Conservation (phyloP, 2,888 invertebrate species). For the Schrankia costaestrigalis region DNA sequence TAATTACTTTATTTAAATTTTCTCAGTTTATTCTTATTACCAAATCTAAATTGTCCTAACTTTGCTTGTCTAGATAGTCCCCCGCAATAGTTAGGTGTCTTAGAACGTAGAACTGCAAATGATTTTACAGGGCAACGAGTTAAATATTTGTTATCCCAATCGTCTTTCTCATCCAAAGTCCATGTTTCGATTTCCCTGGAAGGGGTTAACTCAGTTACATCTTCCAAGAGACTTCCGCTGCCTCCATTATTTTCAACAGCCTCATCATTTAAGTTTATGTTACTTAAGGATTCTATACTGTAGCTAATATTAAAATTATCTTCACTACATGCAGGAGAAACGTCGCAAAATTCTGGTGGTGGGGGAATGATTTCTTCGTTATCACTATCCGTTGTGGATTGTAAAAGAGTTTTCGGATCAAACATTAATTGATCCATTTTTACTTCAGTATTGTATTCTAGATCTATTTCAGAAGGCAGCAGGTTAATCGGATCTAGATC, state of each 20-base stretch:
- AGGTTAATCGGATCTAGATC: conserved; percentile 16
- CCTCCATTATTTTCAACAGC: no score
- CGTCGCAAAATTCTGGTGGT: conserved; percentile 54
- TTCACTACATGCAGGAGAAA: no score
- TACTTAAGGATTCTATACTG: no score
- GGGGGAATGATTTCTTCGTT: conserved; percentile 50
- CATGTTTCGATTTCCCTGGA: conserved; percentile 55
- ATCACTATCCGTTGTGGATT: conserved; percentile 38
- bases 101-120: conserved; percentile 30
- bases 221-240: conserved; percentile 29
- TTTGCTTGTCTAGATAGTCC: conserved; percentile 21
- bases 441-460: conserved; percentile 21
- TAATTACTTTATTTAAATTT: conserved; percentile 20
- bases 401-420: conserved; percentile 60
- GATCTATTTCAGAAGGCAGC: conserved; percentile 6
- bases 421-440: conserved; percentile 55
- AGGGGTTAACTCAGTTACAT: conserved; percentile 29
- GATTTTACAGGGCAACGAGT: conserved; percentile 22
- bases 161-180: conserved; percentile 41
- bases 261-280: no score
- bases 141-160: conserved; percentile 6
- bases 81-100: no score
- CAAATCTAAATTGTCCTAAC: conserved; percentile 51
- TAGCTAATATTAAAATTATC: no score
- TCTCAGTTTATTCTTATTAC: conserved; percentile 43